Percentiles rank a stretch among this genome's conserved stretches.
Conservation (phyloP, 1,140 invertebrate species). For the Aphelenchoides avenae region DNA sequence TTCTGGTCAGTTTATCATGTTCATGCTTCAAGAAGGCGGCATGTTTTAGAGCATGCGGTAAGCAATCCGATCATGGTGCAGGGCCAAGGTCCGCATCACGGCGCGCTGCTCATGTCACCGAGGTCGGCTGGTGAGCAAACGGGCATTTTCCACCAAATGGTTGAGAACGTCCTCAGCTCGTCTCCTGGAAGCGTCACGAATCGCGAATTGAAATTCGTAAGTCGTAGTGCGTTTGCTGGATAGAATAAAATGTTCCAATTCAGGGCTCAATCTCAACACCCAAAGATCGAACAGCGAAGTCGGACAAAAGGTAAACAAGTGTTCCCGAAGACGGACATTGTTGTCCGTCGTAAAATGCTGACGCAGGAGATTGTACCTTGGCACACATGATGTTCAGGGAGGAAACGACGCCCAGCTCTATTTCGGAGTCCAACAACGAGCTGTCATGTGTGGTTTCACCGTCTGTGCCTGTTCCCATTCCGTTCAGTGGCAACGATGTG, state of each 20-base stretch:
- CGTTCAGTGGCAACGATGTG: slow-evolving; percentile 10
- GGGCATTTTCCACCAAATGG: slow-evolving; percentile 42
- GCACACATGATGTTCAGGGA: background rate
- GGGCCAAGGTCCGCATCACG: slow-evolving; percentile 15
- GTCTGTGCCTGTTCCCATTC: slow-evolving; percentile 36
- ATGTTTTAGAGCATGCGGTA: slow-evolving; percentile 55
- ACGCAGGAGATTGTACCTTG: background rate
- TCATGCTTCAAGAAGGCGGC: too few species aligned
- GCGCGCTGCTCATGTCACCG: slow-evolving; percentile 27
- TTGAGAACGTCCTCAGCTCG: slow-evolving; percentile 50
- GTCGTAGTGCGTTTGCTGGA: slow-evolving; percentile 7
- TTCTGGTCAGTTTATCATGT: background rate
- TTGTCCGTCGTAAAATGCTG: background rate
- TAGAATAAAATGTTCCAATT: slow-evolving; percentile 19
- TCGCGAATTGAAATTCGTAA: slow-evolving; percentile 40
- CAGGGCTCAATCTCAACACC: slow-evolving; percentile 1
- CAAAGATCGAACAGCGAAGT: slow-evolving; percentile 1
- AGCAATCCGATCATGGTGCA: slow-evolving; percentile 51
- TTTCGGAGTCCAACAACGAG: background rate
- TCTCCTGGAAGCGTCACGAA: slow-evolving; percentile 42
- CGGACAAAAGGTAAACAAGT: slow-evolving; percentile 5
- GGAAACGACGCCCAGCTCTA: slow-evolving; percentile 3
- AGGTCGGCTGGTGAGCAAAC: slow-evolving; percentile 47
- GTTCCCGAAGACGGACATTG: slow-evolving; percentile 8
- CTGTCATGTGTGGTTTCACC: slow-evolving; percentile 8